Percentiles rank a stretch among this genome's conserved stretches.
Evolutionary conservation across 2,113 vertebrate species (phyloP).

Genomic region (Aythya baeri): DNA sequence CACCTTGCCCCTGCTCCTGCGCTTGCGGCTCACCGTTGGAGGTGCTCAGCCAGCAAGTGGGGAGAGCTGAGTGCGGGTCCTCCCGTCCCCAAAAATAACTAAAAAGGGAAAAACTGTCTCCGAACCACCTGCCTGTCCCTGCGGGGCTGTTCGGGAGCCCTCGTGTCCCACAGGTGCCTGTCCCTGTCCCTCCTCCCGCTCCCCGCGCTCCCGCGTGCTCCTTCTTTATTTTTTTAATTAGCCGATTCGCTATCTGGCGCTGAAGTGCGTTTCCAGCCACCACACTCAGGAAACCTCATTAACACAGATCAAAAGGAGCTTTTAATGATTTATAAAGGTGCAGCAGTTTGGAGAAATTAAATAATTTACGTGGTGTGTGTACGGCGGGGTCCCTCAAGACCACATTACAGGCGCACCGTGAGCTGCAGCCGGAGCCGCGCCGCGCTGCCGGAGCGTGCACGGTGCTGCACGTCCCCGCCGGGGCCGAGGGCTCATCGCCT

Average conservation of each 20-base stretch:
- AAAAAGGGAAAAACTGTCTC: neutral
- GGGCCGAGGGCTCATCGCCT: neutral
- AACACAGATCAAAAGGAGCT: conserved; percentile 83
- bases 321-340: conserved; percentile 84
- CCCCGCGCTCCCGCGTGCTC: neutral
- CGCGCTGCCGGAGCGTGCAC: accelerated
- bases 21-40: neutral
- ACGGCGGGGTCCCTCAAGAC: conserved; percentile 47
- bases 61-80: accelerated
- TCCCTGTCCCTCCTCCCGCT: neutral
- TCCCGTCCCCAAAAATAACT: neutral
- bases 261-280: conserved; percentile 24
- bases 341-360: conserved; percentile 84
- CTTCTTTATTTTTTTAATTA: conserved; percentile 72
- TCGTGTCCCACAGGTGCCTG: accelerated
- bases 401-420: neutral
- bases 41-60: neutral
- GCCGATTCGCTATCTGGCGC: conserved; percentile 50
- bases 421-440: neutral
- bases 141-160: accelerated
- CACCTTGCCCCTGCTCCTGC: neutral
- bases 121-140: neutral
- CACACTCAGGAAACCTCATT: conserved; percentile 78
- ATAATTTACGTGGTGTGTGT: conserved; percentile 80
- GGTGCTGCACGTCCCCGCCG: neutral